Evolutionary conservation across 1,140 invertebrate genomes (phyloP), one percentile per base, ranked within the genome.

Genomic region (Phenacoccus solenopsis): DNA sequence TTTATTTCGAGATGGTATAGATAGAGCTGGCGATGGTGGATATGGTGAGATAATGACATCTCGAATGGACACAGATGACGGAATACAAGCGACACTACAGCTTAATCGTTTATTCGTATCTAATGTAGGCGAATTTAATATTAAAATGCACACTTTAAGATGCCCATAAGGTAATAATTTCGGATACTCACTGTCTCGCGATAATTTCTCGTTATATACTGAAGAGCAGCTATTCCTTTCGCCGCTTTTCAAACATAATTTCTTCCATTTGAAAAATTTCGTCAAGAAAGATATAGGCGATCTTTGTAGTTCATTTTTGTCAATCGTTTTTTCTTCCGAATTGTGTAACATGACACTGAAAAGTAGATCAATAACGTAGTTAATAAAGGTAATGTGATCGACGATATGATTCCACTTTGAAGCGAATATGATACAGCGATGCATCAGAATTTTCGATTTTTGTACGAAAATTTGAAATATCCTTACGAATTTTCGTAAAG

Each of bases 1-100:
- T 73, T 88, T 82, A 69, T 86, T 85, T 74, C 87, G 82, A 49
- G 87, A 87, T 49, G 88, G 88, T 1, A 64, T 64, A 13, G 88
- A 86, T 69, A 81, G 79, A 32, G 81, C 80, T 27, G 82, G 81
- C 64, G 82, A 83, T 16, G 74, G 68, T 21, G 75, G 73, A 69
- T 80, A 80, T 28, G 80, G 79, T 73, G 80, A 80, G 27, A 78
- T 75, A 28, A 82, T 76, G 27, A 82, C 78, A 72, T 82, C 81
- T 30, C 81, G 78, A 28, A 83, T 81, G 72, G 81, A 83, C 73
- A 83, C 73, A 49, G 79, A 81, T 71, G 81, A 82, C 27, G 80
- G 81, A 71, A 83, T 81, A 74, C 80, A 78, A 67, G 80, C 72
- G 13, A 74, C 73, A 67, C 70, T 64, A 20, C 59, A 64, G 25